A percentile compares a stretch with the other conserved stretches of the same genome.
Conservation (phyloP, 2,797 vertebrate species). For the Channallabes apus region DNA sequence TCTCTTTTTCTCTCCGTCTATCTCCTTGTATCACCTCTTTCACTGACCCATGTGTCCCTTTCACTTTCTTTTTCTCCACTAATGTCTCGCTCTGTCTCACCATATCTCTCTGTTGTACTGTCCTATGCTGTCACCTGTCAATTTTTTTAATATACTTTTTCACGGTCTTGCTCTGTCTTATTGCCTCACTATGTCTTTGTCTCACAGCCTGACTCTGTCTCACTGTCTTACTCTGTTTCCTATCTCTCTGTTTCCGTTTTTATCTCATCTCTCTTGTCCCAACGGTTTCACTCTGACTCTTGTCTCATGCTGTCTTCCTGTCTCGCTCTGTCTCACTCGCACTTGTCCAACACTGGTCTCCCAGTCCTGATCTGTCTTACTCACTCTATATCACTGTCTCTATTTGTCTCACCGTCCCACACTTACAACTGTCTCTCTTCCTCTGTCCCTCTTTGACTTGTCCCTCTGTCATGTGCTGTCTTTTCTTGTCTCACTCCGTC, state of each 20-base stretch:
- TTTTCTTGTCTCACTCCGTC: background rate
- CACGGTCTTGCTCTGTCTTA: no score
- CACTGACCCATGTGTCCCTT: background rate
- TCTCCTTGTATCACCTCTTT: background rate
- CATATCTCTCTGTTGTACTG: no score
- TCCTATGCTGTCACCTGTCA: no score
- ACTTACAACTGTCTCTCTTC: no score
- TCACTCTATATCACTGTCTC: background rate
- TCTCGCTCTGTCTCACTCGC: background rate
- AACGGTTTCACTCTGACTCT: no score
- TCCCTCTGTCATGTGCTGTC: no score
- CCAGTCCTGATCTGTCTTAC: background rate
- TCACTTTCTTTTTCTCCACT: background rate
- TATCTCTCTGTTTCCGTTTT: background rate
- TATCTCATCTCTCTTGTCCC: no score
- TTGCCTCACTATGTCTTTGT: no score
- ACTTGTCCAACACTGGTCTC: no score
- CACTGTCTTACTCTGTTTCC: background rate
- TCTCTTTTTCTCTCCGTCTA: background rate
- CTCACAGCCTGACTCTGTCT: no score
- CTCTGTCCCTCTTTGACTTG: no score
- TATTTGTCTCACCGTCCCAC: background rate
- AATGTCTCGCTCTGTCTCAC: background rate
- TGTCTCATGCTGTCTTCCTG: background rate
- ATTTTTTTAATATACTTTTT: no score